Base-by-base conservation (phyloP, 2,113 vertebrate genomes). In the Lasiurus cinereus region DNA sequence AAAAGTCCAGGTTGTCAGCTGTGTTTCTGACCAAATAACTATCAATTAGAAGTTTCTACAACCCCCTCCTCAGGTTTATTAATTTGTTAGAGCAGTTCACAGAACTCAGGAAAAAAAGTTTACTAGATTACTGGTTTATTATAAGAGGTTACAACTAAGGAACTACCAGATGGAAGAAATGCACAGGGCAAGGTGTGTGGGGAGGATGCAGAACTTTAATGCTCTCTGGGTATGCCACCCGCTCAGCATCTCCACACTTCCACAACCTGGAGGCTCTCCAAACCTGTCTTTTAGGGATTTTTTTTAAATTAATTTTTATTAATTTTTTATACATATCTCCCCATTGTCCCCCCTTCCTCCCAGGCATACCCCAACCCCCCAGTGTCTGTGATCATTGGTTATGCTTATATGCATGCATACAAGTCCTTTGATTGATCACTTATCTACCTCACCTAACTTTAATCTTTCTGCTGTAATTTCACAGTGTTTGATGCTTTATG, bases 51-150 rank as follows among this genome's bases (percentile, higher is more conserved):
- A 27, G 21, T 77, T 92, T 52, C 90, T 43, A n/a, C 5, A 8
- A 56, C 10, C 10, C 14, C 12, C 18, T 83, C 50, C 50, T 67
- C 80, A 78, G 70, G 27, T 62, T 82, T 29, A 6, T 21, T 33
- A 24, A 50, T 70, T 39, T 78, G 50, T 79, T 70, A 5, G 27
- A 69, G 50, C 3, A 15, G 48, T 24, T 90, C 48, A 77, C 29
- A 84, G 79, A n/a, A 83, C 86, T 84, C 87, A 70, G 43, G n/a
- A 70, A 84, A 62, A 62, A 83, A 22, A 18, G 19, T 83, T 78
- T 72, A 74, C 11, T 62, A 62, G 19, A 77, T 78, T 27, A 43
- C 87, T 64, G 87, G 62, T 62, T 66, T 72, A 33, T 66, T 39
- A 64, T 54, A n/a, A 82, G 39, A 82, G 3, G n/a, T 50, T 62